These are phyloP conservation scores for Netelia virgata DNA, from an alignment of 2,888 invertebrate genomes.

Conservation along the genomic window DNA sequence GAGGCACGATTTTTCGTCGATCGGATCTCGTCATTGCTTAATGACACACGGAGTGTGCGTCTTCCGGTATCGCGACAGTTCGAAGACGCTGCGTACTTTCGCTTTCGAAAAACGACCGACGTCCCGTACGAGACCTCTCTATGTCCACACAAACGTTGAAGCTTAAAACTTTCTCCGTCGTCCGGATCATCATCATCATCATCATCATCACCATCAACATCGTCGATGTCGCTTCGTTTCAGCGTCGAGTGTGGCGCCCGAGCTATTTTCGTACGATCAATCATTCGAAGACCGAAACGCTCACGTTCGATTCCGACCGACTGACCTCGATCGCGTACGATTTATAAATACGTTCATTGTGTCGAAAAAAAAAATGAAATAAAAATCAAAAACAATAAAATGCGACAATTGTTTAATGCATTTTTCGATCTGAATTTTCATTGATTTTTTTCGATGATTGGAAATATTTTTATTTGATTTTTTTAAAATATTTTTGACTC, in stretches of 20 bases:
- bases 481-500: too few species aligned
- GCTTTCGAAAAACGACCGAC: constrained; percentile 76
- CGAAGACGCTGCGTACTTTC: constrained; percentile 72
- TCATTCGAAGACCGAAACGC: constrained; percentile 41
- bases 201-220: constrained; percentile 12
- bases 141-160: constrained; percentile 19
- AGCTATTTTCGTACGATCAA: constrained; percentile 64
- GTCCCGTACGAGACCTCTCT: constrained; percentile 56
- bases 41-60: too few species aligned
- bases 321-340: constrained; percentile 45
- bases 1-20: too few species aligned
- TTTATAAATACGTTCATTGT: neutral
- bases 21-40: too few species aligned
- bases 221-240: constrained; percentile 5
- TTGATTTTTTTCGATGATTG: neutral
- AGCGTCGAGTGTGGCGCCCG: constrained; percentile 37
- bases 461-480: neutral
- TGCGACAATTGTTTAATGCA: neutral
- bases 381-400: neutral
- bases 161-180: constrained; percentile 74
- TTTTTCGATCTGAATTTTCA: neutral
- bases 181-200: constrained; percentile 33
- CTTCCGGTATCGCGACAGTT: too few species aligned
- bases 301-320: constrained; percentile 59
- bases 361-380: neutral